Conservation (phyloP, 2,888 invertebrate genomes). For the Esperia sulphurella region DNA sequence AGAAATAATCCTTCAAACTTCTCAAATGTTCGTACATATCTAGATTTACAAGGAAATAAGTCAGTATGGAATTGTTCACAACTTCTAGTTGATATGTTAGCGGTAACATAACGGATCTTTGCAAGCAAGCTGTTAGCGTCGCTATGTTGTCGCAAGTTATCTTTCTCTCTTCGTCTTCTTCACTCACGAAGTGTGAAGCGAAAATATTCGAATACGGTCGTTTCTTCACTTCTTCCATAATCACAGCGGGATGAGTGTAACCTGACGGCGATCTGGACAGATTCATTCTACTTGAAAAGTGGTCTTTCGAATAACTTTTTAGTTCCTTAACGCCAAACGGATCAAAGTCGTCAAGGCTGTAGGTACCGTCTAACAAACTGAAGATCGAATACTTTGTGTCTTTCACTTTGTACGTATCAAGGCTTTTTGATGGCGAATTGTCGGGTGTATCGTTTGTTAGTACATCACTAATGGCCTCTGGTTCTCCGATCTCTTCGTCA, state of each 20-base stretch:
- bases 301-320: slow-evolving; percentile 39
- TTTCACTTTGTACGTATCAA: slow-evolving; percentile 20
- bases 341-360: slow-evolving; percentile 63
- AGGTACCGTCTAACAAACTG: slow-evolving; percentile 70
- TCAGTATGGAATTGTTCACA: slow-evolving; percentile 85
- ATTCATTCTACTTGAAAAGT: slow-evolving; percentile 48
- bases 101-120: slow-evolving; percentile 84
- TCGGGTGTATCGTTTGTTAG: slow-evolving; percentile 36
- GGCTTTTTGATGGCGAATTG: slow-evolving; percentile 42
- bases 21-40: slow-evolving; percentile 85
- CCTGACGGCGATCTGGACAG: slow-evolving; percentile 39
- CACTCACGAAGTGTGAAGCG: slow-evolving; percentile 36
- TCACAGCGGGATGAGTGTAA: slow-evolving; percentile 60
- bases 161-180: slow-evolving; percentile 44
- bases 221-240: slow-evolving; percentile 65
- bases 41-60: slow-evolving; percentile 82
- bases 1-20: slow-evolving; percentile 87
- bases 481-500: slow-evolving; percentile 48
- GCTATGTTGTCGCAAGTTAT: slow-evolving; percentile 63
- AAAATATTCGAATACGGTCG: slow-evolving; percentile 65
- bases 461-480: slow-evolving; percentile 34
- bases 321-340: slow-evolving; percentile 63
- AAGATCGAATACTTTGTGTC: slow-evolving; percentile 49
- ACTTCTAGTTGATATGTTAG: slow-evolving; percentile 83
- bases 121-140: slow-evolving; percentile 79